These are phyloP conservation scores for Rhea americana DNA, from an alignment of 2,113 vertebrate genomes.

Conservation along the genomic window DNA sequence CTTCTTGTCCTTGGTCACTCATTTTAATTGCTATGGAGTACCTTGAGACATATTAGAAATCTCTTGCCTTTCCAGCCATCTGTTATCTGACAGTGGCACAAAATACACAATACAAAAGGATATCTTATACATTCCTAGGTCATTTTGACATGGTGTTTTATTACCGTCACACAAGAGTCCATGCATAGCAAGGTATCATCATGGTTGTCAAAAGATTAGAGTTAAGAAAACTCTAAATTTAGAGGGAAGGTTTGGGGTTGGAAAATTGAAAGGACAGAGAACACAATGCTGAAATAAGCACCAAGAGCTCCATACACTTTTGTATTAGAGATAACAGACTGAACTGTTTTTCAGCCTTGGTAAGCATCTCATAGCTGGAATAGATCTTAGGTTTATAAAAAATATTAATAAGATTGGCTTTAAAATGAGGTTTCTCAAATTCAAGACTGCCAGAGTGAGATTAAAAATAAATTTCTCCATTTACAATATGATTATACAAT, in stretches of 20 bases:
- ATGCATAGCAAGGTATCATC: not conserved
- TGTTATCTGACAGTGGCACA: constrained; percentile 33
- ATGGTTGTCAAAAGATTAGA: not conserved
- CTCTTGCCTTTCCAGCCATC: constrained; percentile 62
- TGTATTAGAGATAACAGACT: not conserved
- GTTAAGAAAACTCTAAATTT: constrained; percentile 19
- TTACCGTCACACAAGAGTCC: not conserved
- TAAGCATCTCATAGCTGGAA: not conserved
- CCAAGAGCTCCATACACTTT: not conserved
- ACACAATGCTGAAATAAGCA: not conserved
- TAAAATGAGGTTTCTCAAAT: not conserved
- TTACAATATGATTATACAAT: not conserved
- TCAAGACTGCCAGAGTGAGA: not conserved
- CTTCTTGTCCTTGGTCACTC: constrained; percentile 42
- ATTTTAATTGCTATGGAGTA: constrained; percentile 55
- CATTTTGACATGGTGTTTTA: constrained; percentile 25
- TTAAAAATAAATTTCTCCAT: not conserved
- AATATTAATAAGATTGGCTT: not conserved
- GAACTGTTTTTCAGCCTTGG: not conserved
- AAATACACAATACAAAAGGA: constrained; percentile 17
- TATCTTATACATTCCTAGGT: constrained; percentile 16
- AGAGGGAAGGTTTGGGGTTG: not conserved
- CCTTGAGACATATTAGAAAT: constrained; percentile 61
- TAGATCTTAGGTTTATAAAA: not conserved
- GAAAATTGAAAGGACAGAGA: not conserved